Base-by-base conservation (phyloP, 1,140 invertebrate genomes). In the Lethrus apterus region DNA sequence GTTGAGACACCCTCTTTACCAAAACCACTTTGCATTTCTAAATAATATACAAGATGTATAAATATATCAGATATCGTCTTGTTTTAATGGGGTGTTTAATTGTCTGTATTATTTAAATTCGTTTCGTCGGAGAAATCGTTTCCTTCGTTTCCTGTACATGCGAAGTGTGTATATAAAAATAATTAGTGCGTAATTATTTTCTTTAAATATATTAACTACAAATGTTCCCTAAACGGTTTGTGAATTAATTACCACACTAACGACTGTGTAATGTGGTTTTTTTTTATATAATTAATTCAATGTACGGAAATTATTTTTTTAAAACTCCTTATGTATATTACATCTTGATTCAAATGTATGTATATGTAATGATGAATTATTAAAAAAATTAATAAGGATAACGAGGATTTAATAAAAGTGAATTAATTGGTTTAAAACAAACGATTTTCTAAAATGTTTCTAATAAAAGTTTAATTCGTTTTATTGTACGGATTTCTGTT, bases 31-130 rank as follows among this genome's bases (percentile, higher is more conserved):
- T 48, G 48, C 55, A 57, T 57, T 57, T 51, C 24, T 36, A 54
- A 51, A 33, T 47, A 48, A 46, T 44, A 23, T 18, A 26, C 11
- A 21, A 11, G 44, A 38, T 50, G 50, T 57, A 50, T 48, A 57
- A 57, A 55, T 54, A 57, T 55, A 52, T 57, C 42, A 35, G 30
- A 20, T 36, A 55, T 50, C 45, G 49, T 43, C 48, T 46, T 21
- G 46, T 48, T 50, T 50, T 54, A 57, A 52, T 55, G 44, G 55
- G 55, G 47, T 54, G 50, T 51, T 57, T 57, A 57, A 57, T 57
- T 57, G 55, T 55, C 46, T 51, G 55, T 53, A 56, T 54, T 56
- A 56, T 56, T 56, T 50, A 52, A 55, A 55, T 55, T 48, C 44
- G 30, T 51, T 46, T 51, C 40, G 20, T 32, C 32, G 18, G 44